These are phyloP conservation scores for Edolisoma coerulescens DNA, from an alignment of 2,113 vertebrate genomes.

Conservation along the genomic window DNA sequence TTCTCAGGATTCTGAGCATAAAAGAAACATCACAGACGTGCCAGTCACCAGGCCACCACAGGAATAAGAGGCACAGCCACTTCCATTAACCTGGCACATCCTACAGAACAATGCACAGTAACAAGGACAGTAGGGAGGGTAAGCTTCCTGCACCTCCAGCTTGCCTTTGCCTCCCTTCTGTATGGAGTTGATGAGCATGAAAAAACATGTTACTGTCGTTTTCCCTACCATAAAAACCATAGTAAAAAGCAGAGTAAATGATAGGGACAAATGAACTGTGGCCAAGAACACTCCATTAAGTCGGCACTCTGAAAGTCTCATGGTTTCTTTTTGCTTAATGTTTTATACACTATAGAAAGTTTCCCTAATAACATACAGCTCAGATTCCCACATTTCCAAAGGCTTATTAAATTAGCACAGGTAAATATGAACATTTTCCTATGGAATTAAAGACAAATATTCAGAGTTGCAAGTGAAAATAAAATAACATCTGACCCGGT, in stretches of 20 bases:
- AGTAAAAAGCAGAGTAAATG: background rate
- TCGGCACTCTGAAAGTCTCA: background rate
- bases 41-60: background rate
- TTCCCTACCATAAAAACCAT: background rate
- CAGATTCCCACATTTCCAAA: background rate
- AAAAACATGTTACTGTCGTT: background rate
- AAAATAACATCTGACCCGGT: background rate
- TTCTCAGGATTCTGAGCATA: background rate
- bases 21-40: background rate
- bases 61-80: background rate
- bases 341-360: background rate
- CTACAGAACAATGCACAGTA: background rate
- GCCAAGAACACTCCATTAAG: background rate
- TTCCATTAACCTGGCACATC: background rate
- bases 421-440: background rate
- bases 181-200: accelerated
- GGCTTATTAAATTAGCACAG: background rate
- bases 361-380: background rate
- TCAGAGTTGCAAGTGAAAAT: background rate
- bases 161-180: background rate
- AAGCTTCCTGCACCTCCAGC: background rate
- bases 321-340: background rate
- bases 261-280: background rate
- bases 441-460: background rate
- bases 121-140: background rate